These are phyloP conservation scores for Hypercompe scribonia DNA, from an alignment of 2,888 invertebrate species.

Conservation along the genomic window DNA sequence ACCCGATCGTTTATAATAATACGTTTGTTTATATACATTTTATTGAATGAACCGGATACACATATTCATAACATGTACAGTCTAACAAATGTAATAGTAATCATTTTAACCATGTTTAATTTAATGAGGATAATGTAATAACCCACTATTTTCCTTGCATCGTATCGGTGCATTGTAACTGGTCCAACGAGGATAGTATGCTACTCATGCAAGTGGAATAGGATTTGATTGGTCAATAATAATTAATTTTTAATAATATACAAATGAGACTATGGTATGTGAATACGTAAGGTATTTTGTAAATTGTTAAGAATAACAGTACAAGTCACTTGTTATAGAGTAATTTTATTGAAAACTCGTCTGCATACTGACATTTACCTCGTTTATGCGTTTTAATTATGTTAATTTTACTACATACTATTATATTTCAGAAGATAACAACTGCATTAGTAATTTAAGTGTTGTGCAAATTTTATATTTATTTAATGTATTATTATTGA, in stretches of 20 bases:
- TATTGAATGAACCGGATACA: background rate
- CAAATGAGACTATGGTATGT: background rate
- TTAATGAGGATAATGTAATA: background rate
- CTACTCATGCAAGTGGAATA: background rate
- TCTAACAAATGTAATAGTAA: background rate
- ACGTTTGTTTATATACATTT: background rate
- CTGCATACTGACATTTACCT: too few species aligned
- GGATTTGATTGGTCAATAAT: background rate
- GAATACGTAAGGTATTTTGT: background rate
- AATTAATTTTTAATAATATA: background rate
- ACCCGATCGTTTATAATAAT: background rate
- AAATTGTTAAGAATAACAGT: too few species aligned
- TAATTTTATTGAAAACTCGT: background rate
- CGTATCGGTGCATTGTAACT: background rate
- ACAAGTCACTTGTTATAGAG: too few species aligned
- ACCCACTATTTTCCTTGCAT: background rate
- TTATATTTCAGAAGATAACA: too few species aligned
- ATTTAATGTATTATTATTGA: too few species aligned
- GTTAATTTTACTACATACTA: too few species aligned
- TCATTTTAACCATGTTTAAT: background rate
- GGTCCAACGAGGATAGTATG: background rate
- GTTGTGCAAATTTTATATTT: too few species aligned
- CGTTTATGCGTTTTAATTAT: too few species aligned
- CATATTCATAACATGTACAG: background rate
- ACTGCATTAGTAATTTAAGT: too few species aligned